These are phyloP conservation scores for Charadrius vociferus DNA, from an alignment of 2,113 vertebrate genomes.

Conservation along the genomic window DNA sequence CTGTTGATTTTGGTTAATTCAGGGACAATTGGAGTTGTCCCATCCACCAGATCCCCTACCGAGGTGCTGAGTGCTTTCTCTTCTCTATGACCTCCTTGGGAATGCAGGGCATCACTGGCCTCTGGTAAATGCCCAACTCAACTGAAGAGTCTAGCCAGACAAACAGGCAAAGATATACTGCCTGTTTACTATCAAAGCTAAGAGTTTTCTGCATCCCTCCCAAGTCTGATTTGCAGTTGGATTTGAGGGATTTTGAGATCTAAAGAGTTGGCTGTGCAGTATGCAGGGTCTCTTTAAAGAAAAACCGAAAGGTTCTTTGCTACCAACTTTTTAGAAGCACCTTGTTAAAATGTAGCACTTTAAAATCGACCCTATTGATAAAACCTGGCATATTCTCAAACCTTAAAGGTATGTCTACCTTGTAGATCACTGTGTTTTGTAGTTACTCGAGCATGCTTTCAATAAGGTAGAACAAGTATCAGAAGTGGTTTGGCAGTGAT, in stretches of 20 bases:
- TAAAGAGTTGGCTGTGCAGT: not conserved
- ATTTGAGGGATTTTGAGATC: not conserved
- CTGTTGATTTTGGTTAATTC: conserved; percentile 17
- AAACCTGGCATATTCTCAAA: not conserved
- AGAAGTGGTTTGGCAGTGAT: not conserved
- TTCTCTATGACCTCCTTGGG: not conserved
- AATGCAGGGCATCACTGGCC: not conserved
- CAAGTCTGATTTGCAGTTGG: not conserved
- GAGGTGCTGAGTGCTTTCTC: not conserved
- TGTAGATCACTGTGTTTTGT: not conserved
- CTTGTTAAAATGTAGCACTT: not conserved
- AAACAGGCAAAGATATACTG: not conserved
- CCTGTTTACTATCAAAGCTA: not conserved
- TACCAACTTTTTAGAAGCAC: not conserved
- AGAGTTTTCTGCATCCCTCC: not conserved
- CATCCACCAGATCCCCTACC: not conserved
- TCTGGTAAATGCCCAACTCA: not conserved
- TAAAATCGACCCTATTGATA: not conserved
- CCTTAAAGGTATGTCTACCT: not conserved
- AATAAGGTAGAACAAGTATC: not conserved
- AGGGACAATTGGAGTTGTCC: not conserved
- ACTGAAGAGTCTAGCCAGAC: not conserved
- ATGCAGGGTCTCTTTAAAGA: rapidly evolving
- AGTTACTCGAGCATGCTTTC: not conserved
- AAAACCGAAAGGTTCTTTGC: not conserved